phyloP scores from a whole-genome alignment of 2,797 vertebrate genomes.

The Malurus splendens region DNA sequence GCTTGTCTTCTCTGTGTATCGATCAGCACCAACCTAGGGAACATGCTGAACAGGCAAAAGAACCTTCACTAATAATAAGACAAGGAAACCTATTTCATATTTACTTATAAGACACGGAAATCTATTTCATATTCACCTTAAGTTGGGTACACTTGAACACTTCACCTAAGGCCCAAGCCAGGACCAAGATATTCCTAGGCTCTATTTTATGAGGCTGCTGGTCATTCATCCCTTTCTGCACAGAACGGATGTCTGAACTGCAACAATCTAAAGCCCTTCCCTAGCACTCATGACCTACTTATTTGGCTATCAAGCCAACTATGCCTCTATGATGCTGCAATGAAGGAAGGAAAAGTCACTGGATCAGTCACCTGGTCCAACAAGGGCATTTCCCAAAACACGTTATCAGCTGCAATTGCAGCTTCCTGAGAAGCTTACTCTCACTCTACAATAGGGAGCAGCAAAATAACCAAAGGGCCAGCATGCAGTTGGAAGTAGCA shows the following conservation, averaged over 20 bases:
- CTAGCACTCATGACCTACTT: not conserved
- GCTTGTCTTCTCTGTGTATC: not conserved
- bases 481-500: not conserved
- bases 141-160: not conserved
- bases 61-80: not conserved
- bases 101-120: not conserved
- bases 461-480: not conserved
- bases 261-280: not conserved
- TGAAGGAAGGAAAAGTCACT: not conserved
- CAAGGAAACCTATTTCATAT: not conserved
- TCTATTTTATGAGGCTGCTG: not conserved
- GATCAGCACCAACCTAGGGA: not conserved
- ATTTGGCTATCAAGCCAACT: not conserved
- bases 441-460: not conserved
- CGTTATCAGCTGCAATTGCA: not conserved
- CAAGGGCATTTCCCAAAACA: not conserved
- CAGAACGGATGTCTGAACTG: not conserved
- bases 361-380: not conserved
- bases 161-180: not conserved
- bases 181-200: not conserved
- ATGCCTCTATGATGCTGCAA: not conserved
- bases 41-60: not conserved
- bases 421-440: not conserved
- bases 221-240: not conserved
- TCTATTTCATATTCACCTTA: not conserved